Evolutionary conservation across 2,888 invertebrate genomes (phyloP), one percentile per base, ranked within the genome.

Genomic region (Beris chalybata): DNA sequence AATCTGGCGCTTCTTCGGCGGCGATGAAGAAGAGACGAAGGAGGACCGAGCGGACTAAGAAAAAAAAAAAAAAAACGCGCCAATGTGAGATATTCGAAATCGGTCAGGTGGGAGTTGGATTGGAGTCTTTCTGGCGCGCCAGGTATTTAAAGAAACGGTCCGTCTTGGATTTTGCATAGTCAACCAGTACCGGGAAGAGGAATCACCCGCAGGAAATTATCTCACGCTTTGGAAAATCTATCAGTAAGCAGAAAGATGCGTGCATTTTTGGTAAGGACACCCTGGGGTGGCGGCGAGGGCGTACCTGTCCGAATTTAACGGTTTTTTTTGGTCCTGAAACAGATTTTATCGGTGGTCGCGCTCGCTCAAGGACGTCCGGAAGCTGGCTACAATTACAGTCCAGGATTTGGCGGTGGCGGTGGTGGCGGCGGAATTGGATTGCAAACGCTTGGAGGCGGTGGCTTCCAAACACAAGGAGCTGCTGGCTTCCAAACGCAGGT

Each of bases 371-470:
- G 53, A 53, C 78, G 78, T 70, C 81, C 81, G 43, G 80, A 80
- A 73, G 79, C 79, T 67, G 80, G 81, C 22, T 80, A 80, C 71
- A 77, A 77, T 67, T 80, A 80, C 65, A 65, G 54, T 44, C 57
- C 65, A 15, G 67, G 66, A n/a, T 71, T 71, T 5, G 71, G 78
- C 32, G 76, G 78, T 67, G 75, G 77, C 63, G 81, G 81, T 13
- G 12, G 84, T 9, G 56, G 38, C 22, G 13, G n/a, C 5, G 65
- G 52, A 13, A 22, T 22, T 3, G 12, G 30, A 61, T 45, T 3
- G 13, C 43, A 53, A 55, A 66, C 66, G 13, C 68, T 67, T 31
- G 64, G 64, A 22, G 56, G 67, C n/a, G 58, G 70, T n/a, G 74
- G 74, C 6, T 70, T 72, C 30, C 73, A 71, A 3, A 72, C 73